Percentiles rank a stretch among this genome's conserved stretches.
These are phyloP conservation scores for Melipona bicolor DNA, from an alignment of 2,888 invertebrate genomes.

Conservation along the genomic window DNA sequence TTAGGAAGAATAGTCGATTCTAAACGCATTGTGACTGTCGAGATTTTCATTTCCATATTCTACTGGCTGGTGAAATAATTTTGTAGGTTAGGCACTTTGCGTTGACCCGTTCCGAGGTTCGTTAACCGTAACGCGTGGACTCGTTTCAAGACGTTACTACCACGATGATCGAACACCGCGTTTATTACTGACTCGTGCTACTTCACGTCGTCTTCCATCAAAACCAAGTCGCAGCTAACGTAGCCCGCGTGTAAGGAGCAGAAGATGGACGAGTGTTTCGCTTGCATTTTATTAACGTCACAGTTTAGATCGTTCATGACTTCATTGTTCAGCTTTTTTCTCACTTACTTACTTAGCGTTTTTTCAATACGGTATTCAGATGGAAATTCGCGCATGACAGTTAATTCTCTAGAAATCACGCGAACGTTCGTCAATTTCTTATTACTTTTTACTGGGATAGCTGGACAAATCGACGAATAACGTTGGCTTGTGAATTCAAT, in stretches of 20 bases:
- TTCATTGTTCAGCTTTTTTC: neutral
- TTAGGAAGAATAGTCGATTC: neutral
- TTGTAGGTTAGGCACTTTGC: neutral
- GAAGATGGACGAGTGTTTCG: slow-evolving; percentile 26
- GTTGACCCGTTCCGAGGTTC: neutral
- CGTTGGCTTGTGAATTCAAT: no score
- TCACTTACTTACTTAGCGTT: no score
- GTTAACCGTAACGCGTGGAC: neutral
- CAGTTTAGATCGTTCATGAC: slow-evolving; percentile 5
- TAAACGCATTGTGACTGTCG: neutral
- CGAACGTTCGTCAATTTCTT: no score
- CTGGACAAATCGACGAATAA: no score
- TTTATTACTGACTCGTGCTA: slow-evolving; percentile 30
- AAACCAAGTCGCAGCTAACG: neutral
- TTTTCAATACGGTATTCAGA: no score
- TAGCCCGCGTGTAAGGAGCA: neutral
- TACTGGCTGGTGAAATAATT: neutral
- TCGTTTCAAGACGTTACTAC: slow-evolving; percentile 7
- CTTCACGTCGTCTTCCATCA: slow-evolving; percentile 23
- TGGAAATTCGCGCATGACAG: no score
- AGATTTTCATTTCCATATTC: neutral
- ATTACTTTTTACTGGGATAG: no score
- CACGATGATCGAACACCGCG: slow-evolving; percentile 8
- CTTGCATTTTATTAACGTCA: slow-evolving; percentile 29
- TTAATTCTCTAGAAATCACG: no score